Evolutionary conservation across 1,140 invertebrate genomes (phyloP).

Genomic region (Callitettix versicolor): DNA sequence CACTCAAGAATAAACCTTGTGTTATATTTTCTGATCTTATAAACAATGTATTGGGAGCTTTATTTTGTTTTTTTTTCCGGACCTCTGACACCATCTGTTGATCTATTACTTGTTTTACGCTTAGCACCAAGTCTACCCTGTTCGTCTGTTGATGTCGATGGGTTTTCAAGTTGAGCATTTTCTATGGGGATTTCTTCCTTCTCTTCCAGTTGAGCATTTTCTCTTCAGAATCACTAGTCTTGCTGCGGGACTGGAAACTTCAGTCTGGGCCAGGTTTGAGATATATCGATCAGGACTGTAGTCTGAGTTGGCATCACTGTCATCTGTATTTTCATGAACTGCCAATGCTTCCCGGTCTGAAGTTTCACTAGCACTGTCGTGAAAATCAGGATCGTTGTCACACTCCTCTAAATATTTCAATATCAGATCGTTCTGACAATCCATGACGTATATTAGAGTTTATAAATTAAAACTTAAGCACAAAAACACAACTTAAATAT

Average conservation of each 20-base stretch:
- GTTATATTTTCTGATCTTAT: constrained; percentile 1
- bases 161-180: neutral
- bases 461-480: too few relatives aligned
- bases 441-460: too few relatives aligned
- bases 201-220: too few relatives aligned
- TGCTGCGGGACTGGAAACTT: neutral
- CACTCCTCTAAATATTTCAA: constrained; percentile 1
- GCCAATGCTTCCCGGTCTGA: neutral
- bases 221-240: neutral
- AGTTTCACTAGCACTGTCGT: constrained; percentile 7
- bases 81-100: neutral
- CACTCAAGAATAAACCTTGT: constrained; percentile 1
- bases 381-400: neutral
- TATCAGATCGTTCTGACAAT: constrained; percentile 4
- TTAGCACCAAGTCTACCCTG: neutral
- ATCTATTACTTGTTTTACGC: neutral
- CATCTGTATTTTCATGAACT: constrained; percentile 5
- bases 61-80: neutral
- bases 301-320: constrained; percentile 2
- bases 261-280: neutral
- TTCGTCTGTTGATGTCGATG: neutral
- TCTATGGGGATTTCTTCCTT: neutral
- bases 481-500: too few relatives aligned
- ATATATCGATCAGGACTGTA: constrained; percentile 3
- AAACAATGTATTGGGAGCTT: neutral